These are phyloP conservation scores for Anthophora plumipes DNA, from an alignment of 2,888 invertebrate species.

Conservation along the genomic window DNA sequence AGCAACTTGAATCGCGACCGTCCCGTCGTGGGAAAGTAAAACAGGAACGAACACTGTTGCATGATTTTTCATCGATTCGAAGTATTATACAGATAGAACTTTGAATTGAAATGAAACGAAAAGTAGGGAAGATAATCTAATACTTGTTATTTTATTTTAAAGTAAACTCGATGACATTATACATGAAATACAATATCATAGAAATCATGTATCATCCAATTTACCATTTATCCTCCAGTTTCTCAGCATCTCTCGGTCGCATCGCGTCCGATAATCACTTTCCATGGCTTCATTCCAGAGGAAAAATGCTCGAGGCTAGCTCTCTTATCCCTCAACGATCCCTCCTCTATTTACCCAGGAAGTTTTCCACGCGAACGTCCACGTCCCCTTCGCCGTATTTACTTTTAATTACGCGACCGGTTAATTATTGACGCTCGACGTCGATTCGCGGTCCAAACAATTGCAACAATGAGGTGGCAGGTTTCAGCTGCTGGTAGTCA, in stretches of 20 bases:
- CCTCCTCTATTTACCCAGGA: conserved; percentile 50
- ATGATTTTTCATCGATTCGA: conserved; percentile 62
- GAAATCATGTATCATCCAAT: no score
- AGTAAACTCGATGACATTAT: no score
- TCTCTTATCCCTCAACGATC: not conserved
- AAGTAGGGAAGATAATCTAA: no score
- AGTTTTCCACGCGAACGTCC: conserved; percentile 57
- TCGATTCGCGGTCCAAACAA: conserved; percentile 71
- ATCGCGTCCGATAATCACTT: conserved; percentile 1
- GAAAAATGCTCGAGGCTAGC: not conserved
- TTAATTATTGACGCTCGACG: conserved; percentile 80
- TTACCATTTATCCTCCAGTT: not conserved
- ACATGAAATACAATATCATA: no score
- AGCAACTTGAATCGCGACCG: conserved; percentile 66
- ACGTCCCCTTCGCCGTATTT: conserved; percentile 73
- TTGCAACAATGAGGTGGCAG: conserved; percentile 69
- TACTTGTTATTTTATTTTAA: no score
- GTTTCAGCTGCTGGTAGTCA: conserved; percentile 44
- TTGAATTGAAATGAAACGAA: no score
- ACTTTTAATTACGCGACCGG: conserved; percentile 81
- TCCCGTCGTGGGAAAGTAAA: conserved; percentile 54
- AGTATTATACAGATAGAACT: no score
- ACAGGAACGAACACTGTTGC: conserved; percentile 30
- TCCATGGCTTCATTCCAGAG: not conserved
- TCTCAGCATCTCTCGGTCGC: not conserved